Evolutionary conservation across 2,797 vertebrate genomes (phyloP), one percentile per base, ranked within the genome.

Genomic region (Gymnothorax javanicus): DNA sequence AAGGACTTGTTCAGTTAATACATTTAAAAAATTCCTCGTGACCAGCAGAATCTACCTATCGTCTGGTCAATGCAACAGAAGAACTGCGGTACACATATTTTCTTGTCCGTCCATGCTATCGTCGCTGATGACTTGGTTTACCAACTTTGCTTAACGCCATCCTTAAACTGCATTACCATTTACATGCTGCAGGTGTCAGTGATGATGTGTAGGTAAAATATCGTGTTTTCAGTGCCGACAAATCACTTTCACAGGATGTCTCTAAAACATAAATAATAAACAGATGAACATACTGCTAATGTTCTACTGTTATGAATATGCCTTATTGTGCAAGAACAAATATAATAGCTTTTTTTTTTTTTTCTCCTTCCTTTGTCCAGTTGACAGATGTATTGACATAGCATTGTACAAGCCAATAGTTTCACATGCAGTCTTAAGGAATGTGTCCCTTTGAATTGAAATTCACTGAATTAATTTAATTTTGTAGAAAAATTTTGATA

Each of bases 131-230:
- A 20, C 60, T 64, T 6, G 60, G 15, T 50, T 43, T 43, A 75
- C 71, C 0, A 13, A 17, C 13, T 20, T 52, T 50, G 4, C 25
- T 27, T 3, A 56, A 7, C 7, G 50, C 56, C 33, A 43, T 81
- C 20, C 52, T 23, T 81, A 23, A 54, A 81, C 27, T 71, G 57
- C 81, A 71, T 43, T 87, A 73, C 64, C 20, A 60, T 11, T 59
- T 75, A 57, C 50, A n/a, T 67, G 54, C 86, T 73, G 81, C 56
- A 87, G 86, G 27, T 83, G 75, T 54, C 86, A 75, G 64, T 73
- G 71, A 58, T 59, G 62, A 87, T 43, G 50, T 82, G 83, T 71
- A 56, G n/a, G 50, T 5, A 60, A 83, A 59, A 25, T 59, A 5
- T 15, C 60, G 43, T n/a, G n/a, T 56, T 62, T 43, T 27, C 12